A percentile compares a stretch with the other conserved stretches of the same genome.
Conservation (phyloP, 2,113 vertebrate species). For the Lathamus discolor region DNA sequence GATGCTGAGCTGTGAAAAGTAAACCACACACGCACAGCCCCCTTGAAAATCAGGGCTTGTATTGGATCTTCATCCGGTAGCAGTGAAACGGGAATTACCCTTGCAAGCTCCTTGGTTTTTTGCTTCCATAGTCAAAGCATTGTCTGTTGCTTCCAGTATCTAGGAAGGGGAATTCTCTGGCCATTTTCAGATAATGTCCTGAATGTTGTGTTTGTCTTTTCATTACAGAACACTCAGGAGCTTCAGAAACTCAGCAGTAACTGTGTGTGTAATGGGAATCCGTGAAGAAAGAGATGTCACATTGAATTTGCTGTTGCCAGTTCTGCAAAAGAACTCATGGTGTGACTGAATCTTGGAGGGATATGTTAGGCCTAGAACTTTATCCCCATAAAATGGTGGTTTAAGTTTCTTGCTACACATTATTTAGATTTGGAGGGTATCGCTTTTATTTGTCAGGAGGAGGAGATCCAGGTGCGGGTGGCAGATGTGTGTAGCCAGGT, state of each 20-base stretch:
- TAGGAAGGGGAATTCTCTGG: neutral
- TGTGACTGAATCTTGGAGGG: neutral
- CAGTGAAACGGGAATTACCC: neutral
- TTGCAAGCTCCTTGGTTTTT: conserved; percentile 50
- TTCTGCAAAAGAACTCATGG: neutral
- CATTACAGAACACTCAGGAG: neutral
- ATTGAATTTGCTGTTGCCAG: neutral
- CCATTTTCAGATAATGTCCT: conserved; percentile 9
- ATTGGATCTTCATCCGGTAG: conserved; percentile 21
- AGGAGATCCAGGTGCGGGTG: neutral
- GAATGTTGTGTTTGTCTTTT: neutral
- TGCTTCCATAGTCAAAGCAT: neutral
- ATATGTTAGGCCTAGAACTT: rapidly evolving
- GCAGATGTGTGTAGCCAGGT: neutral
- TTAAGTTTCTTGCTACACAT: neutral
- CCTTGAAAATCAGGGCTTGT: conserved; percentile 3
- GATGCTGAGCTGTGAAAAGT: conserved; percentile 31
- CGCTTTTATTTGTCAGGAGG: neutral
- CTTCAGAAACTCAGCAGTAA: neutral
- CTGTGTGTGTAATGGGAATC: neutral
- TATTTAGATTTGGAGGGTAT: neutral
- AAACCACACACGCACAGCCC: neutral
- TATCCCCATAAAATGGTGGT: neutral
- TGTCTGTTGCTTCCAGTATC: conserved; percentile 42
- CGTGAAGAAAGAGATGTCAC: neutral